phyloP scores from a whole-genome alignment of 2,113 vertebrate genomes.

The Psammodynastes pulverulentus region DNA sequence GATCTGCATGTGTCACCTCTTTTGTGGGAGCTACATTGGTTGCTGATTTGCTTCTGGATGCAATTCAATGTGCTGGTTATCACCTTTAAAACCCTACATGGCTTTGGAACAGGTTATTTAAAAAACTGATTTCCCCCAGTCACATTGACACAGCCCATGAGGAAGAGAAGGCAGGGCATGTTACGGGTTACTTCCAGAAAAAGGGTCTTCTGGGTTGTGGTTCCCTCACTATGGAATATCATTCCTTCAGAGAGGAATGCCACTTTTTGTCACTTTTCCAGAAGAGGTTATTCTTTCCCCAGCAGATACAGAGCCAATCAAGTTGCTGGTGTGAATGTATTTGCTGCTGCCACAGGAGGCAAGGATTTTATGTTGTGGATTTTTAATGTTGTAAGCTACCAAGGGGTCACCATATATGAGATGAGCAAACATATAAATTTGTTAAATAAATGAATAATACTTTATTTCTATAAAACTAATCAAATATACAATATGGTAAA shows the following conservation, averaged over 20 bases:
- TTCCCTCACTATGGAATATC: neutral
- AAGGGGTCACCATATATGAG: neutral
- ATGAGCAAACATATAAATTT: neutral
- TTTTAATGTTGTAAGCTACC: neutral
- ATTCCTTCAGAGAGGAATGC: neutral
- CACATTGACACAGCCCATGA: neutral
- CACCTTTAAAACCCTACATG: neutral
- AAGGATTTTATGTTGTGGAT: neutral
- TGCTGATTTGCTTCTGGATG: neutral
- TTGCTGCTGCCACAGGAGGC: neutral
- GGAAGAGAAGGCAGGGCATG: neutral
- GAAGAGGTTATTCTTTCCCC: neutral
- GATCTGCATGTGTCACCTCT: neutral
- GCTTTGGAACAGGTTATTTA: neutral
- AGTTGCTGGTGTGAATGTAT: neutral
- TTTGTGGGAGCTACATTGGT: neutral
- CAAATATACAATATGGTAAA: neutral
- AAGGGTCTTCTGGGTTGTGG: neutral
- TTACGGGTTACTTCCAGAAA: neutral
- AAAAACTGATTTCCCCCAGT: neutral
- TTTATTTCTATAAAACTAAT: neutral
- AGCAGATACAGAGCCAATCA: neutral
- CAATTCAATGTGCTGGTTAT: neutral
- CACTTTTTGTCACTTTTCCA: neutral
- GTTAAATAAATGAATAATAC: neutral